These are phyloP conservation scores for Falco naumanni DNA, from an alignment of 2,797 vertebrate genomes.

Conservation along the genomic window DNA sequence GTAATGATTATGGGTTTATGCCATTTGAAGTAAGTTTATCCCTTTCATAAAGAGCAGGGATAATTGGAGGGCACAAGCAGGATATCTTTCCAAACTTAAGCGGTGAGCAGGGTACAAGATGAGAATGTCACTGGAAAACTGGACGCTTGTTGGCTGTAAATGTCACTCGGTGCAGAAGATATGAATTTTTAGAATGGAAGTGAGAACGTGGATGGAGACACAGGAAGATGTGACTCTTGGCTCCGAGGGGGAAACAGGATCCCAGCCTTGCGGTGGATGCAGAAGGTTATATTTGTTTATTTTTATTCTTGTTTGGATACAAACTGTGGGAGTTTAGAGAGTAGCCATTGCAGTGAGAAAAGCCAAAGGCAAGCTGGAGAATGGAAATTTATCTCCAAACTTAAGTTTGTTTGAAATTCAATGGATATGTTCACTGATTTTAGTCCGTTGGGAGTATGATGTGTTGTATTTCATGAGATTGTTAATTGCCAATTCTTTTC, in stretches of 20 bases:
- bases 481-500: neutral
- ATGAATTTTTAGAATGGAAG: constrained; percentile 57
- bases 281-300: constrained; percentile 65
- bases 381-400: neutral
- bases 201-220: constrained; percentile 44
- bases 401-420: neutral
- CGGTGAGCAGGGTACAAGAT: neutral
- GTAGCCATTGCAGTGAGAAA: neutral
- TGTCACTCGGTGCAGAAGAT: constrained; percentile 45
- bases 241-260: constrained; percentile 52
- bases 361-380: neutral
- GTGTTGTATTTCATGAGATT: neutral
- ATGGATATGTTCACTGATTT: neutral
- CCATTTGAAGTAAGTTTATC: neutral
- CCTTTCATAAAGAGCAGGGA: neutral
- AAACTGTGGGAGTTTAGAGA: constrained; percentile 29
- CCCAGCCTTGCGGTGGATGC: neutral
- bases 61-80: neutral
- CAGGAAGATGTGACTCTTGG: constrained; percentile 39
- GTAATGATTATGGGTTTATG: neutral
- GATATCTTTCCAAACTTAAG: neutral
- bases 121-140: constrained; percentile 29
- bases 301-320: constrained; percentile 53
- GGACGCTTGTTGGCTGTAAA: constrained; percentile 16
- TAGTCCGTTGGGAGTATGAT: neutral